Percentiles rank a stretch among this genome's conserved stretches.
Evolutionary conservation across 2,797 vertebrate species (phyloP).

Genomic region (Neosilurus mollespiculum): DNA sequence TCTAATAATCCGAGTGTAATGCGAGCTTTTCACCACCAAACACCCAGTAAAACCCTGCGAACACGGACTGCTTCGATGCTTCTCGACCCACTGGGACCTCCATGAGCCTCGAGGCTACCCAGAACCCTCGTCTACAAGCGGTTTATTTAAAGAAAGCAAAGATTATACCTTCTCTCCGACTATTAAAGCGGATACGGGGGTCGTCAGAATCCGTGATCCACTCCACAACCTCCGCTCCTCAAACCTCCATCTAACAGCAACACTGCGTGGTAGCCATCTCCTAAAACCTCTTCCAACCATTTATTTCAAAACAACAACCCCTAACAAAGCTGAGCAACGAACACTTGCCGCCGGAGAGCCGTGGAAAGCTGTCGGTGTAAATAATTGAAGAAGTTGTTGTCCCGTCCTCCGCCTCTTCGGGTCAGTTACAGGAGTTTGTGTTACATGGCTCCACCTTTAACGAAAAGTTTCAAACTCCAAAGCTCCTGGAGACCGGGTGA

Average conservation of each 20-base stretch:
- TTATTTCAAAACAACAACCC: neutral
- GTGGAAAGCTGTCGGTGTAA: constrained; percentile 61
- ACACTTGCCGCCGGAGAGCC: constrained; percentile 10
- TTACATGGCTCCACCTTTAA: constrained; percentile 71
- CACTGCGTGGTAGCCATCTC: constrained; percentile 25
- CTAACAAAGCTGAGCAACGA: neutral
- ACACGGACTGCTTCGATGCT: neutral
- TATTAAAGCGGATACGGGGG: constrained; percentile 56
- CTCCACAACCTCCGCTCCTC: constrained; percentile 49
- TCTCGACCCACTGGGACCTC: neutral
- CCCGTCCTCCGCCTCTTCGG: constrained; percentile 67
- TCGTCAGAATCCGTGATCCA: constrained; percentile 49
- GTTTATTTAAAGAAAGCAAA: neutral
- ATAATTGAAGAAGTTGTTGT: constrained; percentile 73
- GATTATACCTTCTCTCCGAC: constrained; percentile 53
- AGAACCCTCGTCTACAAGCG: neutral
- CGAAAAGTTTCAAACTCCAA: constrained; percentile 79
- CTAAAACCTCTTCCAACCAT: neutral
- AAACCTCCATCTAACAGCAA: constrained; percentile 65
- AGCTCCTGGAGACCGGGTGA: constrained; percentile 58
- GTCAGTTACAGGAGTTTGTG: constrained; percentile 76
- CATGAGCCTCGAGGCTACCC: neutral
- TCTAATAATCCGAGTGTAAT: constrained; percentile 10
- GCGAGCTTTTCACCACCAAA: constrained; percentile 12
- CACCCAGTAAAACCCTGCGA: neutral